Evolutionary conservation across 2,113 vertebrate species (phyloP), one percentile per base, ranked within the genome.

Genomic region (Oreotrochilus melanogaster): DNA sequence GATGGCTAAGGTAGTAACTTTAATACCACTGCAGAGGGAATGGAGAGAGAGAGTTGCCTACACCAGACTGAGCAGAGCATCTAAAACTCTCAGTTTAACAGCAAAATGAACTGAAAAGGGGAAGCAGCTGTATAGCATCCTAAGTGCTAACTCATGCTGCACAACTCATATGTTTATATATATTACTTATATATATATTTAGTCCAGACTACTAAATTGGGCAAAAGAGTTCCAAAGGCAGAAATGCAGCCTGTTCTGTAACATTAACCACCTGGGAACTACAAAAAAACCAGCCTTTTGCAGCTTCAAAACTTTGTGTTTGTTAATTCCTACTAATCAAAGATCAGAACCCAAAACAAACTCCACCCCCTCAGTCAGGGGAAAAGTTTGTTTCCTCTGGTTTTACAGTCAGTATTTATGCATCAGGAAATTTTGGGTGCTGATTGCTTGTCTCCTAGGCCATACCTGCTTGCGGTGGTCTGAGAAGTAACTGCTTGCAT

Each of bases 361-460:
- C 6, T 0, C 1, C 7, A 39, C 0, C 6, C 31, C 33, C 14
- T 37, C 23, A 80, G 12, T 8, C 13, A 27, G 18, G 4, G 4
- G 13, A 7, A 80, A 87, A 51, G 3, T 25, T 3, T 1, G 0
- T 70, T 85, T 87, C 35, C 19, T 43, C 28, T 56, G 25, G 4
- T 62, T 88, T 33, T 88, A 6, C 53, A 57, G 19, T 76, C 35
- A 88, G 11, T 28, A 42, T 85, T 93, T 65, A 39, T 83, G 9
- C 42, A 80, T 2, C 43, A 30, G 14, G 10, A 58, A 57, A 25
- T 73, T 76, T 70, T 74, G 53, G 30, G 25, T 62, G 5, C 62
- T 58, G 54, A 50, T 48, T 67, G 9, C 21, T 78, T 74, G n/a
- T 51, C 69, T 10, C 4, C 21, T 24, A 53, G 24, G 25, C 27